These are phyloP conservation scores for Epinephelus lanceolatus DNA, from an alignment of 2,113 vertebrate genomes.

Conservation along the genomic window DNA sequence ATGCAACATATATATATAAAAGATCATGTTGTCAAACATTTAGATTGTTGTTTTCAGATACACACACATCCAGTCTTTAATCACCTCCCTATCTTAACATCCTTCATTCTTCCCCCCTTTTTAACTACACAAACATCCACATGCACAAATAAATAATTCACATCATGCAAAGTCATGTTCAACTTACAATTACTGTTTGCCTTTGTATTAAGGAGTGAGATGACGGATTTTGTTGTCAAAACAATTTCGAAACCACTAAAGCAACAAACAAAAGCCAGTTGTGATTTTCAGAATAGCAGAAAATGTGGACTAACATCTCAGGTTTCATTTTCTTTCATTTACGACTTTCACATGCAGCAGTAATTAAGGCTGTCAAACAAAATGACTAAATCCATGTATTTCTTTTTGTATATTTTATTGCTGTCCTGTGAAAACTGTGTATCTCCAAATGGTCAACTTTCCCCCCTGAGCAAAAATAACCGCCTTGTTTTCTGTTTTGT, in stretches of 20 bases:
- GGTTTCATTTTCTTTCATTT: background rate
- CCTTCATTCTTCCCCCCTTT: background rate
- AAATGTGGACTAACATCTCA: background rate
- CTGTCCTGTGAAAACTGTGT: conserved; percentile 17
- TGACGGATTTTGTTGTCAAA: conserved; percentile 13
- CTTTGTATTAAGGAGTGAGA: conserved; percentile 24
- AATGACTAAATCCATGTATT: conserved; percentile 8
- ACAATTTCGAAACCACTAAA: background rate
- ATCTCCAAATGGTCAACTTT: conserved; percentile 13
- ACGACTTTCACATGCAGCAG: background rate
- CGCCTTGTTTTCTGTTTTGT: background rate
- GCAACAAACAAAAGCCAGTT: conserved; percentile 9
- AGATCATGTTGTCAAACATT: conserved; percentile 37
- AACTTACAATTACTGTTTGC: conserved; percentile 33
- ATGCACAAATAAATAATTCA: conserved; percentile 24
- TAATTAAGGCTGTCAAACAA: conserved; percentile 20
- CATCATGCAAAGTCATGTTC: conserved; percentile 40
- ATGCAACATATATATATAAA: conserved; percentile 32
- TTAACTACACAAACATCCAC: background rate
- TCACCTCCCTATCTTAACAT: background rate
- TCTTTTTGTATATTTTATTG: background rate
- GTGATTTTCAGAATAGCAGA: background rate
- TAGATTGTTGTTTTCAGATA: background rate
- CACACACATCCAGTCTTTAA: background rate
- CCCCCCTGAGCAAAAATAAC: background rate